A percentile compares a stretch with the other conserved stretches of the same genome.
These are phyloP conservation scores for Musca vetustissima DNA, from an alignment of 1,140 invertebrate genomes.

Conservation along the genomic window DNA sequence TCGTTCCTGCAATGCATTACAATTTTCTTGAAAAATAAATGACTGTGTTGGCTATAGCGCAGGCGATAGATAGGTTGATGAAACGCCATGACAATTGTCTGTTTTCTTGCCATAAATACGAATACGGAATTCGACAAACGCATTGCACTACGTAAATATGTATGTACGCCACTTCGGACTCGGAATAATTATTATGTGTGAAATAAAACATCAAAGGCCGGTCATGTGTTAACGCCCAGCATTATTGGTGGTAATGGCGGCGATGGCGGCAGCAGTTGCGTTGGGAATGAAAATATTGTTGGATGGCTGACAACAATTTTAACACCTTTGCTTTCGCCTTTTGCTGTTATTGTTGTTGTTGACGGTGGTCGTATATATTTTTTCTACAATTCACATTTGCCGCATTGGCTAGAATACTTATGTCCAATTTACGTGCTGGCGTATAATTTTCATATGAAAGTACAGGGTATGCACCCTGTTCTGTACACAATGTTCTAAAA, in stretches of 20 bases:
- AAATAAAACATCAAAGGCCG: conserved; percentile 32
- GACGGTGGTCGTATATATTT: neutral
- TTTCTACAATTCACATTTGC: neutral
- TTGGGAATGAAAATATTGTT: conserved; percentile 44
- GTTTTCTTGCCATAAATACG: too few relatives aligned
- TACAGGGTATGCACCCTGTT: too few relatives aligned
- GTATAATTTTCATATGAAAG: too few relatives aligned
- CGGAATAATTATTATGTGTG: conserved; percentile 3
- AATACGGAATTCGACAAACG: neutral
- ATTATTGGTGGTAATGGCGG: conserved; percentile 39
- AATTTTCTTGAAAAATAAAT: too few relatives aligned
- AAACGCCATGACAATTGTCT: too few relatives aligned
- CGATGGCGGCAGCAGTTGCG: conserved; percentile 37
- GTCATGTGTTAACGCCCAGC: conserved; percentile 37
- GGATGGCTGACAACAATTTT: conserved; percentile 42
- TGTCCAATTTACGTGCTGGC: too few relatives aligned
- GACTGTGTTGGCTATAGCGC: too few relatives aligned
- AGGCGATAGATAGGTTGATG: too few relatives aligned
- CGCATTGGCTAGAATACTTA: neutral
- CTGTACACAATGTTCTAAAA: too few relatives aligned
- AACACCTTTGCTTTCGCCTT: too few relatives aligned
- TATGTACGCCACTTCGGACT: neutral
- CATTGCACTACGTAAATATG: neutral
- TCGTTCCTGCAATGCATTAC: too few relatives aligned
- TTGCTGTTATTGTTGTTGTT: conserved; percentile 14